Percentiles rank a stretch among this genome's conserved stretches.
These are phyloP conservation scores for Danio choprae DNA, from an alignment of 2,797 vertebrate genomes.

Conservation along the genomic window DNA sequence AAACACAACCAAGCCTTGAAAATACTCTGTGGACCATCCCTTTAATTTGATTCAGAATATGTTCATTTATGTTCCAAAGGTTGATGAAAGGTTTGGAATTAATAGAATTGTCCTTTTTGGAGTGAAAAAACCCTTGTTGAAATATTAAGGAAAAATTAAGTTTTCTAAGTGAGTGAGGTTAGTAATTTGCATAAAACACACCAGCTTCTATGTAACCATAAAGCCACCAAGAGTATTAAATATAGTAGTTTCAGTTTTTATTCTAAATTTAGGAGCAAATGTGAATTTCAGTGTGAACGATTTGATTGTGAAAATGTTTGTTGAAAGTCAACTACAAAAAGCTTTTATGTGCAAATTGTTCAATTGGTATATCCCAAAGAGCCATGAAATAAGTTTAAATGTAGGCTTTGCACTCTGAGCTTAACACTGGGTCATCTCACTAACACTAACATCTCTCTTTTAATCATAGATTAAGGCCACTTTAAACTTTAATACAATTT, in stretches of 20 bases:
- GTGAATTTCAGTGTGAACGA: background rate
- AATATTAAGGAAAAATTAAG: background rate
- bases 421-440: constrained; percentile 25
- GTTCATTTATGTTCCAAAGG: too few relatives aligned
- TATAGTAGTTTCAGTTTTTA: background rate
- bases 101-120: too few relatives aligned
- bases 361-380: background rate
- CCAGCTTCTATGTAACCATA: background rate
- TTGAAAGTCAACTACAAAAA: background rate
- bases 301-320: background rate
- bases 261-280: background rate
- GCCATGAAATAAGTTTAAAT: constrained; percentile 8
- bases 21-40: too few relatives aligned
- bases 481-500: background rate
- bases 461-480: background rate
- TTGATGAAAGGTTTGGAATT: too few relatives aligned
- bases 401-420: background rate
- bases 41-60: too few relatives aligned
- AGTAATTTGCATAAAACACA: background rate
- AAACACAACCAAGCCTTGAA: too few relatives aligned
- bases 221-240: background rate
- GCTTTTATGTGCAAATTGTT: background rate
- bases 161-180: background rate
- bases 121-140: background rate
- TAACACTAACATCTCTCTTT: too few relatives aligned